Percentiles rank a stretch among this genome's conserved stretches.
phyloP scores from a whole-genome alignment of 2,888 invertebrate species.

The Drosophila diplacantha region DNA sequence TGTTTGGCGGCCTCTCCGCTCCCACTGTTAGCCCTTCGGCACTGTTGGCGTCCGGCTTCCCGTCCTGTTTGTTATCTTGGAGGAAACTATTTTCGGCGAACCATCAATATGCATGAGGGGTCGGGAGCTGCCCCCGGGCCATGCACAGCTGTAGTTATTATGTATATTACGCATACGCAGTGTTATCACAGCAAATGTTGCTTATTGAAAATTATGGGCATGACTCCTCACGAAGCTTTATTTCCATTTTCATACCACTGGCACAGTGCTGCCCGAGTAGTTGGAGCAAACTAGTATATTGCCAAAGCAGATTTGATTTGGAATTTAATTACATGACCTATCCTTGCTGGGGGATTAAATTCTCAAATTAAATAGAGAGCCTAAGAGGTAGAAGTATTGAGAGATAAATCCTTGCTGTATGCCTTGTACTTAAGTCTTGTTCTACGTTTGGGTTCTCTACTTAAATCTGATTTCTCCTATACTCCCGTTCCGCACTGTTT shows the following conservation, averaged over 20 bases:
- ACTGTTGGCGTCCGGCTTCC: constrained; percentile 7
- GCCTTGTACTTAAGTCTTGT: not conserved
- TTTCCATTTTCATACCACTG: constrained; percentile 19
- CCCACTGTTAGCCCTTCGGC: constrained; percentile 16
- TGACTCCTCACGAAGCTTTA: constrained; percentile 38
- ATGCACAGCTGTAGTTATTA: constrained; percentile 52
- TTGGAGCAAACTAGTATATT: not conserved
- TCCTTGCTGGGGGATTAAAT: not conserved
- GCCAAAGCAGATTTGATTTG: not conserved
- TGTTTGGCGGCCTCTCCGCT: constrained; percentile 39
- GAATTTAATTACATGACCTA: not conserved
- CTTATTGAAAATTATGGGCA: constrained; percentile 64
- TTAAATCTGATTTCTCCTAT: not conserved
- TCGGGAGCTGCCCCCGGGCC: constrained; percentile 31
- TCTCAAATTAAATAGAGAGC: not conserved
- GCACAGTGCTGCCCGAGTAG: constrained; percentile 7
- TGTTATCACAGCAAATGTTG: constrained; percentile 53
- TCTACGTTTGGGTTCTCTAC: not conserved
- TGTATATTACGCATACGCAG: constrained; percentile 59
- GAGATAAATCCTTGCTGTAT: not conserved
- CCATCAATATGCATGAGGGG: constrained; percentile 53
- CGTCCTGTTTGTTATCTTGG: constrained; percentile 23
- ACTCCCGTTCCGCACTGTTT: constrained; percentile 7
- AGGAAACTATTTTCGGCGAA: constrained; percentile 23
- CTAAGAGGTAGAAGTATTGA: not conserved